These are phyloP conservation scores for Chiloscyllium plagiosum DNA, from an alignment of 2,113 vertebrate species.

Conservation along the genomic window DNA sequence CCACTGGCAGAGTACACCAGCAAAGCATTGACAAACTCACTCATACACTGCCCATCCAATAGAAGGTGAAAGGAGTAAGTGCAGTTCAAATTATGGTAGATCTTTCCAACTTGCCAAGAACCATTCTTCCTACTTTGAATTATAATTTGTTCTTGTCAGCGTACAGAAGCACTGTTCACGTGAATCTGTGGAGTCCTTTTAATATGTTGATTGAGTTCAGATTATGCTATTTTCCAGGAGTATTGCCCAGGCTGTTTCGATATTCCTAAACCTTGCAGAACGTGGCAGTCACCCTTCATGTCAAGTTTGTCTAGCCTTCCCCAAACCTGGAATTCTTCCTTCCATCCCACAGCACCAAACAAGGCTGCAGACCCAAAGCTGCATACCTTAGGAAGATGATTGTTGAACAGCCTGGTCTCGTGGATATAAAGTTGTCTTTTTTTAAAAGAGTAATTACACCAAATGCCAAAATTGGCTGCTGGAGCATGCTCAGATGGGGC, in stretches of 20 bases:
- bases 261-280: not conserved
- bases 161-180: not conserved
- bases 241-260: not conserved
- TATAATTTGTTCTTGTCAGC: not conserved
- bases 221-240: not conserved
- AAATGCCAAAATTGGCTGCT: too few species aligned
- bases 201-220: not conserved
- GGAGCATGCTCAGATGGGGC: too few species aligned
- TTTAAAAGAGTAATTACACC: not conserved
- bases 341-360: not conserved
- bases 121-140: not conserved
- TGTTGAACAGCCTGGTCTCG: not conserved
- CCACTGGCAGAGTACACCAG: not conserved
- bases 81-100: not conserved
- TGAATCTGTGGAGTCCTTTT: not conserved
- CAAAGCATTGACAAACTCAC: not conserved
- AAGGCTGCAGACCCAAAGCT: not conserved
- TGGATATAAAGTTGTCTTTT: not conserved
- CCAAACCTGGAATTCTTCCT: not conserved
- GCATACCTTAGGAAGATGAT: not conserved
- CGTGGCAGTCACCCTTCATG: not conserved
- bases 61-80: not conserved
- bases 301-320: not conserved
- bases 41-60: not conserved
- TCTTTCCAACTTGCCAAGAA: not conserved